These are phyloP conservation scores for Patagioenas fasciata DNA, from an alignment of 2,113 vertebrate genomes.

Conservation along the genomic window DNA sequence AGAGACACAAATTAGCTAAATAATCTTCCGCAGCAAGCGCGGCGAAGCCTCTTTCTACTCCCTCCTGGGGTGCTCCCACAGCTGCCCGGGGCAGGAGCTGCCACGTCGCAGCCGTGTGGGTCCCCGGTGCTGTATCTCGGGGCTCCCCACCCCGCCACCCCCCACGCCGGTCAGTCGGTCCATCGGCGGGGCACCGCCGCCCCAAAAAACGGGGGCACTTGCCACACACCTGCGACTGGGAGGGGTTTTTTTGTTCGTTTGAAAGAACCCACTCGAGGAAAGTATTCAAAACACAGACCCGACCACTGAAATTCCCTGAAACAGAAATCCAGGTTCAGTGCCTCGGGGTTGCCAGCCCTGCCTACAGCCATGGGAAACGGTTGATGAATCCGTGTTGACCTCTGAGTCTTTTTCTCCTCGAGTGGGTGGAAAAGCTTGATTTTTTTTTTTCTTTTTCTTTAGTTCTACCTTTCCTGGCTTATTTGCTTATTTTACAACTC, in stretches of 20 bases:
- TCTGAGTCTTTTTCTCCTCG: not conserved
- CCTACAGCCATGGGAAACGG: not conserved
- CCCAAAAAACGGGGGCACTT: not conserved
- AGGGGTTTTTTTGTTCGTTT: not conserved
- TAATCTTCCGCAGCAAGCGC: too few relatives aligned
- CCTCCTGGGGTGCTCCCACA: not conserved
- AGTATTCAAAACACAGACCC: not conserved
- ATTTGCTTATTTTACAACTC: slow-evolving; percentile 1
- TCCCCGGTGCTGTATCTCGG: not conserved
- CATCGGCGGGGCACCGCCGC: not conserved
- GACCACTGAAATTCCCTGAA: not conserved
- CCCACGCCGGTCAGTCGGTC: not conserved
- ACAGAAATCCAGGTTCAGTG: not conserved
- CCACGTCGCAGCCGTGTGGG: rapidly evolving
- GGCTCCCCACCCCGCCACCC: not conserved
- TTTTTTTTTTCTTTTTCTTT: not conserved
- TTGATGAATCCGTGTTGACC: not conserved
- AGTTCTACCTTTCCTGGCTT: not conserved
- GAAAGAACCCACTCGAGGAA: not conserved
- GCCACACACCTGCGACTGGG: not conserved
- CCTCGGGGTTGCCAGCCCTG: not conserved
- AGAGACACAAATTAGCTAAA: not conserved
- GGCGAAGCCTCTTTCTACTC: not conserved
- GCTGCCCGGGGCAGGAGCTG: not conserved
- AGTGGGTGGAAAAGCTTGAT: not conserved